These are phyloP conservation scores for Phacellophora camtschatica DNA, from an alignment of 30 jellyfish, hydroid and myxozoan genomes.

Conservation along the genomic window DNA sequence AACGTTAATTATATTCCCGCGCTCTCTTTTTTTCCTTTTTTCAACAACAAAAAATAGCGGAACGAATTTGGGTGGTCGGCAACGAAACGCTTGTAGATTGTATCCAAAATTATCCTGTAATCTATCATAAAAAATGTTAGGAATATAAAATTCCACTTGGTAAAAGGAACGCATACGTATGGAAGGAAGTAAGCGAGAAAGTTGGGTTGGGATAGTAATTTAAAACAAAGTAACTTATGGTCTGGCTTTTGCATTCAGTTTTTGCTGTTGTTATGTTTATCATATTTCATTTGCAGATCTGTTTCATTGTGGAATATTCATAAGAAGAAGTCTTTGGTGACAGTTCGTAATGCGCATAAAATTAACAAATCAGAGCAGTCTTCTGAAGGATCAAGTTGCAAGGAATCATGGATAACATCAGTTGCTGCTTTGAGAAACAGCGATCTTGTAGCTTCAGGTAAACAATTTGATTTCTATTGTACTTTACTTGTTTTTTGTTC, in stretches of 20 bases:
- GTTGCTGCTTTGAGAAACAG: conserved; percentile 85
- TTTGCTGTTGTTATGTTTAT: background rate
- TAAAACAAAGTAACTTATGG: too few relatives aligned
- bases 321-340: conserved; percentile 80
- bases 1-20: too few relatives aligned
- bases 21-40: too few relatives aligned
- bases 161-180: too few relatives aligned
- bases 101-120: too few relatives aligned
- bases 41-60: too few relatives aligned
- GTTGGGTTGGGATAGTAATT: too few relatives aligned
- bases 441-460: conserved; percentile 96
- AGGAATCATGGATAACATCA: conserved; percentile 87
- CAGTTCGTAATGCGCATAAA: conserved; percentile 82
- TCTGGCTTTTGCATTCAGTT: background rate
- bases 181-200: too few relatives aligned
- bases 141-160: too few relatives aligned
- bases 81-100: too few relatives aligned
- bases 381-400: conserved; percentile 14
- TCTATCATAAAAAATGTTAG: too few relatives aligned
- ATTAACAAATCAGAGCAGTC: conserved; percentile 6
- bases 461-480: background rate
- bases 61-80: too few relatives aligned
- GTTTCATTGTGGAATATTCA: conserved; percentile 71
- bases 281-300: conserved; percentile 38
- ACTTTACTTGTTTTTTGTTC: background rate